A percentile compares a stretch with the other conserved stretches of the same genome.
These are phyloP conservation scores for Ricordea florida DNA, from an alignment of 92 coral and sea anemone species.

Conservation along the genomic window DNA sequence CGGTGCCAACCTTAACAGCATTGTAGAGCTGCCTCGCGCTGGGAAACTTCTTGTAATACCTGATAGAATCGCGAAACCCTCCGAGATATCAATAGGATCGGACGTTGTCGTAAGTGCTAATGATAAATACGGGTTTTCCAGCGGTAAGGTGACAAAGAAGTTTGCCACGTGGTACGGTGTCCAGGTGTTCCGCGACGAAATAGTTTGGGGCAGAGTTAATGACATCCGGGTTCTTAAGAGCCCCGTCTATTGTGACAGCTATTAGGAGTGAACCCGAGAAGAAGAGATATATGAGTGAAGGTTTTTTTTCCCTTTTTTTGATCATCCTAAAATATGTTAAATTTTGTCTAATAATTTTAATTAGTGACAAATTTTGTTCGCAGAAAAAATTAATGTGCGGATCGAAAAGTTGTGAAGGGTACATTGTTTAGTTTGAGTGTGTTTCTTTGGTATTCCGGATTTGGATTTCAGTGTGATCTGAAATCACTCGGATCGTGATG, in stretches of 20 bases:
- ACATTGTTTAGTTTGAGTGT: too few species aligned
- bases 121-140: constrained; percentile 18
- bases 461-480: too few species aligned
- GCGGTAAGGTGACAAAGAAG: constrained; percentile 30
- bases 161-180: constrained; percentile 41
- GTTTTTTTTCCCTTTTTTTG: too few species aligned
- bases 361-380: too few species aligned
- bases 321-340: too few species aligned
- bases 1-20: neutral
- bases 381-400: too few species aligned
- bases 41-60: neutral
- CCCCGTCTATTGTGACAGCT: constrained; percentile 24
- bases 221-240: constrained; percentile 44
- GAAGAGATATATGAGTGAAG: too few species aligned
- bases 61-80: constrained; percentile 19
- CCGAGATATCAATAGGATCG: constrained; percentile 9
- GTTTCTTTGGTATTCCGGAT: too few species aligned
- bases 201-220: constrained; percentile 24
- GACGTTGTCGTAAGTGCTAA: constrained; percentile 11
- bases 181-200: constrained; percentile 26
- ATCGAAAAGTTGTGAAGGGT: too few species aligned
- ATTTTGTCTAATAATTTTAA: too few species aligned
- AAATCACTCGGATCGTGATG: too few species aligned
- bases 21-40: constrained; percentile 10
- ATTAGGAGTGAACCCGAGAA: too few species aligned